phyloP scores from a whole-genome alignment of 2,888 invertebrate genomes.

The Campoplex capitator region DNA sequence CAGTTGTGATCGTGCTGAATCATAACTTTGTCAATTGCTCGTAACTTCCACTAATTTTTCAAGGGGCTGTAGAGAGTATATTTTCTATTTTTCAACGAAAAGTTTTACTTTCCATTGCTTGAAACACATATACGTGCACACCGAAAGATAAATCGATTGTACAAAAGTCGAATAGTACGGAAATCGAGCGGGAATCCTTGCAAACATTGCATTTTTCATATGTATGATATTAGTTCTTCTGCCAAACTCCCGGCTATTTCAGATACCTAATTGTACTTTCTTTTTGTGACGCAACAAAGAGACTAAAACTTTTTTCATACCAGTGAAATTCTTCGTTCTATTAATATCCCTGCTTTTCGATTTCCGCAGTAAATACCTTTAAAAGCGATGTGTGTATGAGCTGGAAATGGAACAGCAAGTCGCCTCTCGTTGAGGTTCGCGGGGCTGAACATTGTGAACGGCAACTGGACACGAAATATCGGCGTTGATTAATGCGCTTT shows the following conservation, averaged over 20 bases:
- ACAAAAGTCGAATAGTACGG: background rate
- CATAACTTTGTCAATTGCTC: background rate
- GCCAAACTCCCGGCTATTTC: background rate
- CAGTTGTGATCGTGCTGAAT: background rate
- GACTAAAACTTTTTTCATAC: background rate
- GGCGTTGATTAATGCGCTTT: conserved; percentile 54
- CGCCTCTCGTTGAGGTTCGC: background rate
- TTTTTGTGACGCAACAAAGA: conserved; percentile 8
- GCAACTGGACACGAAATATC: conserved; percentile 63
- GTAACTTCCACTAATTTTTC: background rate
- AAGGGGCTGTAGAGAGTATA: background rate
- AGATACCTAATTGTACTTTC: background rate
- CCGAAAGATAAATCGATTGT: background rate
- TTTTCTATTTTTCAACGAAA: background rate
- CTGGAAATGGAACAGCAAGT: conserved; percentile 19
- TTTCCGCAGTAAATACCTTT: conserved; percentile 40
- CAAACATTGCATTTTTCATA: background rate
- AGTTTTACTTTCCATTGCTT: background rate
- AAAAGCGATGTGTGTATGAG: conserved; percentile 22
- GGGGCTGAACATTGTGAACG: conserved; percentile 46
- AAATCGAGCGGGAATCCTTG: background rate
- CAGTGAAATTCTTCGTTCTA: background rate
- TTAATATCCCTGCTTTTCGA: conserved; percentile 14
- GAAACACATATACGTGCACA: background rate
- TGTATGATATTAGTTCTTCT: background rate